Conservation (phyloP, 2,797 vertebrate species). For the Onychomys leucogaster region DNA sequence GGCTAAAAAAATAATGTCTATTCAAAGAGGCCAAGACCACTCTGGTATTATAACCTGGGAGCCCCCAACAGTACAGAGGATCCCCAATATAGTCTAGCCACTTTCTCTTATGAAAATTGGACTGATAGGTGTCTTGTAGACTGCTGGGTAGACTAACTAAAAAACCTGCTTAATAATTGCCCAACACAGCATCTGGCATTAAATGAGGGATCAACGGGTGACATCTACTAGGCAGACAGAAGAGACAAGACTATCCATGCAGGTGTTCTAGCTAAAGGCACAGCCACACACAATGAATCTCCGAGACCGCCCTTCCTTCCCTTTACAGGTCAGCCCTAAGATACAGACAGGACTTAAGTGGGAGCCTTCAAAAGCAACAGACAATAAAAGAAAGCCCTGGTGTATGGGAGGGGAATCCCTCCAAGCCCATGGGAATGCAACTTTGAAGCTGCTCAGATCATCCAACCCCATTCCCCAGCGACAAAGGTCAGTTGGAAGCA, state of each 20-base stretch:
- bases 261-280: background rate
- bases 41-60: background rate
- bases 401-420: background rate
- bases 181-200: background rate
- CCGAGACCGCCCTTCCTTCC: background rate
- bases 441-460: slow-evolving; percentile 37
- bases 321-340: background rate
- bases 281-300: background rate
- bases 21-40: background rate
- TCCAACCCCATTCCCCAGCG: background rate
- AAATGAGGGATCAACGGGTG: background rate
- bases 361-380: slow-evolving; percentile 34
- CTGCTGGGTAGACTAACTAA: background rate
- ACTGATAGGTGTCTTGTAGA: background rate
- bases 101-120: slow-evolving; percentile 32
- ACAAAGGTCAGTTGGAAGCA: slow-evolving; percentile 34
- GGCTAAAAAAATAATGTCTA: background rate
- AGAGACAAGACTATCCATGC: background rate
- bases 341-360: background rate
- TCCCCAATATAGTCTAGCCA: background rate
- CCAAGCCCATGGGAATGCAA: background rate
- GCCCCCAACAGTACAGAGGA: background rate
- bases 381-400: background rate
- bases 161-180: background rate
- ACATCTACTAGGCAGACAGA: background rate